Conservation (phyloP, 2,797 vertebrate genomes). For the Sparidentex hasta region DNA sequence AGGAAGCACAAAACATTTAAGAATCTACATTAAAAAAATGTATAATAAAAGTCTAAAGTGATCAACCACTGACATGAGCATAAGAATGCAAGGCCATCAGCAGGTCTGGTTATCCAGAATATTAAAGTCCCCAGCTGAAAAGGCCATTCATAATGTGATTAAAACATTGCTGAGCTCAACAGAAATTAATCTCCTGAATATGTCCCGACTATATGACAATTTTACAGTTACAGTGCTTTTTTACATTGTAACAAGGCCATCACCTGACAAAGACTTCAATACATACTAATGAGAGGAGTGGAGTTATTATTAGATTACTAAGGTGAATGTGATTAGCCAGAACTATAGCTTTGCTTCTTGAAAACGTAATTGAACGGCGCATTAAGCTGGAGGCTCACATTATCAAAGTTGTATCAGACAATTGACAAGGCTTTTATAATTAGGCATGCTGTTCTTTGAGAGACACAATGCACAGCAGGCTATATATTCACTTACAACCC, state of each 20-base stretch:
- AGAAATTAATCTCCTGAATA: slow-evolving; percentile 78
- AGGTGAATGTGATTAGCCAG: slow-evolving; percentile 74
- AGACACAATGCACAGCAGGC: slow-evolving; percentile 85
- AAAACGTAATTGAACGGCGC: slow-evolving; percentile 73
- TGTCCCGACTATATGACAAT: slow-evolving; percentile 62
- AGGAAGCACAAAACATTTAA: slow-evolving; percentile 1
- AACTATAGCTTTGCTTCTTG: slow-evolving; percentile 71
- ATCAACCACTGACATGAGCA: slow-evolving; percentile 23
- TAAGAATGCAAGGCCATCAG: slow-evolving; percentile 28
- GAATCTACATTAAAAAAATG: slow-evolving; percentile 8
- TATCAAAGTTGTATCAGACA: slow-evolving; percentile 80
- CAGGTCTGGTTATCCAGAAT: slow-evolving; percentile 62
- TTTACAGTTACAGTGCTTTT: slow-evolving; percentile 64
- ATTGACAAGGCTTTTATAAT: slow-evolving; percentile 81
- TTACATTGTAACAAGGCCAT: slow-evolving; percentile 59
- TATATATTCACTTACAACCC: slow-evolving; percentile 83
- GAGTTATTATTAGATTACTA: slow-evolving; percentile 75
- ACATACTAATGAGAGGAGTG: slow-evolving; percentile 70
- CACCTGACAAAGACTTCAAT: slow-evolving; percentile 71
- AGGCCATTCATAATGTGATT: slow-evolving; percentile 76
- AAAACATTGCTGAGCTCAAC: slow-evolving; percentile 78
- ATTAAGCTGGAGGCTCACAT: slow-evolving; percentile 75
- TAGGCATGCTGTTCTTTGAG: slow-evolving; percentile 80
- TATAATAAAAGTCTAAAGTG: not conserved
- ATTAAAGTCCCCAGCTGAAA: slow-evolving; percentile 69